A percentile compares a stretch with the other conserved stretches of the same genome.
phyloP scores from a whole-genome alignment of 2,888 invertebrate species.

The Hemithea aestivaria region DNA sequence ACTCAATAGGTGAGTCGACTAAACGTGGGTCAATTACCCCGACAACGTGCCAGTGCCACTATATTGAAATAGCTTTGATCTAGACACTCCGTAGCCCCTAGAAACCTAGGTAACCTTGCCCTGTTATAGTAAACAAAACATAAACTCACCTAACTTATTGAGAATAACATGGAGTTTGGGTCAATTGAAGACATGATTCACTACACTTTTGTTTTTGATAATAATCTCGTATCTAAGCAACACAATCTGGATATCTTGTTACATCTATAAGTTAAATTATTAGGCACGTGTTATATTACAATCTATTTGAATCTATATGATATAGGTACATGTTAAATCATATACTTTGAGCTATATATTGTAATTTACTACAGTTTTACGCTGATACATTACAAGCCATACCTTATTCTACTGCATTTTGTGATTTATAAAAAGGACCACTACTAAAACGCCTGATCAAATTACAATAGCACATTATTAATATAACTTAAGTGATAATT shows the following conservation, averaged over 20 bases:
- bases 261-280: conserved; percentile 18
- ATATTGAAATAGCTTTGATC: conserved; percentile 30
- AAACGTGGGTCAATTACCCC: conserved; percentile 44
- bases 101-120: conserved; percentile 33
- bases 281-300: too few relatives aligned
- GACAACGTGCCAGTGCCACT: conserved; percentile 28
- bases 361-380: too few relatives aligned
- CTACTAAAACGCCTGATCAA: too few relatives aligned
- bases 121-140: conserved; percentile 38
- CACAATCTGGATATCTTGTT: conserved; percentile 43
- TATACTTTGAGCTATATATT: too few relatives aligned
- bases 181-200: conserved; percentile 25
- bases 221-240: conserved; percentile 58
- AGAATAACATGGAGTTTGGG: background rate
- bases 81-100: conserved; percentile 7
- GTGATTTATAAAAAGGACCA: too few relatives aligned
- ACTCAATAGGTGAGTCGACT: background rate
- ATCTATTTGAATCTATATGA: too few relatives aligned
- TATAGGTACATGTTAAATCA: too few relatives aligned
- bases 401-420: too few relatives aligned
- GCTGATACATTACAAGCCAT: too few relatives aligned
- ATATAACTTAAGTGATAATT: conserved; percentile 14
- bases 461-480: too few relatives aligned
- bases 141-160: conserved; percentile 14
- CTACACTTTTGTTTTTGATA: conserved; percentile 35